Conservation (phyloP, 2,888 invertebrate species). For the Sarcophaga carnaria region DNA sequence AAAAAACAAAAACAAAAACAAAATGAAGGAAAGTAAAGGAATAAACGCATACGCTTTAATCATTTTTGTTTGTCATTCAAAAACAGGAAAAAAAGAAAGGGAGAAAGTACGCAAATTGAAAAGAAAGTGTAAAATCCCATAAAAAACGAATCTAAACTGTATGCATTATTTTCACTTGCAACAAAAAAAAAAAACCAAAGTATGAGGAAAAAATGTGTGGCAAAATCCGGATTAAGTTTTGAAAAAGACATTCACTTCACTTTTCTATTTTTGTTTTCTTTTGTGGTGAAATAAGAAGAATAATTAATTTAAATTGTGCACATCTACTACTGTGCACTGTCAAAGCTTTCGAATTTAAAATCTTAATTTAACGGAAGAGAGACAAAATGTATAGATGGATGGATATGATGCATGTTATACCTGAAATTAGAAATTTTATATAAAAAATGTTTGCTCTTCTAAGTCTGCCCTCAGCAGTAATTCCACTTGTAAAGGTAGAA, state of each 20-base stretch:
- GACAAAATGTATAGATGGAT: too few relatives aligned
- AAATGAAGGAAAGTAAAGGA: background rate
- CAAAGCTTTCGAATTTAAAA: too few relatives aligned
- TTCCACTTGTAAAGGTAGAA: too few relatives aligned
- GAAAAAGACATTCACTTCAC: background rate
- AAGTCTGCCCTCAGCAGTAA: too few relatives aligned
- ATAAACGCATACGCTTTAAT: conserved; percentile 28
- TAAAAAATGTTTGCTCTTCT: too few relatives aligned
- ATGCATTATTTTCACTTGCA: conserved; percentile 16
- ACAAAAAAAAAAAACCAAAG: background rate
- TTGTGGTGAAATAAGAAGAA: too few relatives aligned
- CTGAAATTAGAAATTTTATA: too few relatives aligned
- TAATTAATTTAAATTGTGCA: too few relatives aligned
- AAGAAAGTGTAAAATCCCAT: conserved; percentile 48
- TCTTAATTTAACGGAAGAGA: too few relatives aligned
- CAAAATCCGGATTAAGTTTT: conserved; percentile 11
- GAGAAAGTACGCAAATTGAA: conserved; percentile 49
- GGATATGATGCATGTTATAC: too few relatives aligned
- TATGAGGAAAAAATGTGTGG: background rate
- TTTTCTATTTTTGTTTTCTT: too few relatives aligned
- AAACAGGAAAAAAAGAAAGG: background rate
- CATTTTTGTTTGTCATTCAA: conserved; percentile 53
- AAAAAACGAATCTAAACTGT: conserved; percentile 32
- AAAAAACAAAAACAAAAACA: background rate
- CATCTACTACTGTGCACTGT: too few relatives aligned